phyloP scores from a whole-genome alignment of 2,113 vertebrate genomes.

The Laticauda laticaudata region DNA sequence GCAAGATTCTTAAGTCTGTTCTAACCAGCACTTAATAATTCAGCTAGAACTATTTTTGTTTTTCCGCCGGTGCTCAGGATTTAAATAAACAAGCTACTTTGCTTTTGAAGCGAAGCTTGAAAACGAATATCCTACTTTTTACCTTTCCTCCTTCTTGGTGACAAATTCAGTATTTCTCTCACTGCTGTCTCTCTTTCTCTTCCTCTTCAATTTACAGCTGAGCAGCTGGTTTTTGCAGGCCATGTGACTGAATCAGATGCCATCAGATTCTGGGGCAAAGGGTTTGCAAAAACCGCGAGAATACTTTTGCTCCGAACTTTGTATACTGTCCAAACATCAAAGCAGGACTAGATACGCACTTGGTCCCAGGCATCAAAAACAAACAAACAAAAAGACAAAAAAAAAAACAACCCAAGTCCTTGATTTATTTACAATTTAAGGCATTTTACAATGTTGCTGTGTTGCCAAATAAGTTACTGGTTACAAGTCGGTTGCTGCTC shows the following conservation, averaged over 20 bases:
- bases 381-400: background rate
- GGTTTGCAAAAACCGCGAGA: conserved; percentile 21
- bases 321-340: conserved; percentile 49
- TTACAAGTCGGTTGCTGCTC: conserved; percentile 66
- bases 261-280: conserved; percentile 39
- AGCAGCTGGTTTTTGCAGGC: conserved; percentile 49
- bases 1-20: conserved; percentile 9
- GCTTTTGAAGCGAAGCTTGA: conserved; percentile 42
- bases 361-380: conserved; percentile 52
- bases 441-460: conserved; percentile 58
- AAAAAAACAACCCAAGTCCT: conserved; percentile 15
- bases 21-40: conserved; percentile 47
- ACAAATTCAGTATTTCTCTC: conserved; percentile 35
- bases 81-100: conserved; percentile 54
- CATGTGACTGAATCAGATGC: conserved; percentile 21
- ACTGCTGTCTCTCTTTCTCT: background rate
- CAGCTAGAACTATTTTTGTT: conserved; percentile 38
- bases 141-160: background rate
- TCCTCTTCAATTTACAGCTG: conserved; percentile 37
- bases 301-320: conserved; percentile 30
- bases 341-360: conserved; percentile 39
- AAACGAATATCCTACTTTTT: background rate
- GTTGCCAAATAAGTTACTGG: conserved; percentile 71
- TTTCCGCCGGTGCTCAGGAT: conserved; percentile 56
- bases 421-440: conserved; percentile 55